Evolutionary conservation across 2,797 vertebrate species (phyloP).

Genomic region (Sardinella longiceps): DNA sequence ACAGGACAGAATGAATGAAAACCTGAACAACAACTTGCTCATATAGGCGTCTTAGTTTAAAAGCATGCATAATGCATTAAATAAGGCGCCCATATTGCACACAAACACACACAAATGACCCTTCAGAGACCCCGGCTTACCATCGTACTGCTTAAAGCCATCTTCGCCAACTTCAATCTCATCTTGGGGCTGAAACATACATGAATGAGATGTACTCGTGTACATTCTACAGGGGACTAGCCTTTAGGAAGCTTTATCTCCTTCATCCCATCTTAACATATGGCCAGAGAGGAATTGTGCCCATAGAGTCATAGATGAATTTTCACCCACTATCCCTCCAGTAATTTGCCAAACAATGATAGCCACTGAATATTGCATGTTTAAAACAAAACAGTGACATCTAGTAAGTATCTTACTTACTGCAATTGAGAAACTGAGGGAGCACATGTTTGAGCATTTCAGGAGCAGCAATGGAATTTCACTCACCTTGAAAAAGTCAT

Average conservation of each 20-base stretch:
- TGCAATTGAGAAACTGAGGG: neutral
- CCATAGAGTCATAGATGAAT: neutral
- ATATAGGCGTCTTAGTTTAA: slow-evolving; percentile 27
- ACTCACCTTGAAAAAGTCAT: slow-evolving; percentile 93
- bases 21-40: neutral
- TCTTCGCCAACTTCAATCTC: slow-evolving; percentile 91
- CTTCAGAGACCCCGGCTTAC: slow-evolving; percentile 80
- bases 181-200: slow-evolving; percentile 91
- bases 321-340: neutral
- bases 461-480: neutral
- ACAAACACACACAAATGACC: slow-evolving; percentile 51
- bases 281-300: neutral
- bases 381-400: slow-evolving; percentile 1
- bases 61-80: slow-evolving; percentile 63
- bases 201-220: slow-evolving; percentile 77
- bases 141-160: slow-evolving; percentile 96
- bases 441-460: neutral
- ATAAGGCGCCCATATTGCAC: slow-evolving; percentile 45
- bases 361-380: neutral
- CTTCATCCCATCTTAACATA: slow-evolving; percentile 38
- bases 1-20: slow-evolving; percentile 34
- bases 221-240: slow-evolving; percentile 68
- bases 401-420: neutral
- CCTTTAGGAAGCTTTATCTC: slow-evolving; percentile 51
- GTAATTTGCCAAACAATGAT: neutral